These are phyloP conservation scores for Villa cingulata DNA, from an alignment of 2,888 invertebrate genomes.

Conservation along the genomic window DNA sequence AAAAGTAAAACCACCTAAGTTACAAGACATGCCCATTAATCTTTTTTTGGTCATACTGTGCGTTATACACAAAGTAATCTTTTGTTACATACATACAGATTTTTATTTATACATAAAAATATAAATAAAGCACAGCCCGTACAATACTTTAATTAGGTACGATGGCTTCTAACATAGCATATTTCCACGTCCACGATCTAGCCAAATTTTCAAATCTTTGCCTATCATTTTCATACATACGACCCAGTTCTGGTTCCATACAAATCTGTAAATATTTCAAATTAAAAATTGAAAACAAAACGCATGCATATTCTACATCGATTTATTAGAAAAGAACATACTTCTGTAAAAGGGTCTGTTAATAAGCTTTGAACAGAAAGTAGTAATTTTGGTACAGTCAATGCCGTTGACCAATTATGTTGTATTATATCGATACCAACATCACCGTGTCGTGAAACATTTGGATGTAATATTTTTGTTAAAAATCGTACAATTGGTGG, in stretches of 20 bases:
- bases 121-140: too few species aligned
- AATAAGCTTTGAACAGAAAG: conserved; percentile 77
- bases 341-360: conserved; percentile 79
- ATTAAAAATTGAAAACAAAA: neutral
- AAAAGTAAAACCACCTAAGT: too few species aligned
- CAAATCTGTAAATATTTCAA: conserved; percentile 46
- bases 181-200: conserved; percentile 78
- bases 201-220: conserved; percentile 67
- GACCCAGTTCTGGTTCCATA: conserved; percentile 77
- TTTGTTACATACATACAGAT: too few species aligned
- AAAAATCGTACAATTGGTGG: conserved; percentile 86
- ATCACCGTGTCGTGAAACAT: conserved; percentile 88
- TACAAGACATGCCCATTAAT: too few species aligned
- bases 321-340: conserved; percentile 26
- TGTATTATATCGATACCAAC: conserved; percentile 91
- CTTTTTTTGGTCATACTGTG: too few species aligned
- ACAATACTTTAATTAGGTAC: too few species aligned
- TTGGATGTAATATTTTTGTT: conserved; percentile 87
- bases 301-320: too few species aligned
- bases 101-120: too few species aligned
- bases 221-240: conserved; percentile 60
- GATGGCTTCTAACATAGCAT: conserved; percentile 68
- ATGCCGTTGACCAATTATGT: conserved; percentile 90
- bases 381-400: conserved; percentile 79
- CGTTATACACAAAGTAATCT: too few species aligned